Evolutionary conservation across 2,888 invertebrate genomes (phyloP), one percentile per base, ranked within the genome.

Genomic region (Diarsia dahlii): DNA sequence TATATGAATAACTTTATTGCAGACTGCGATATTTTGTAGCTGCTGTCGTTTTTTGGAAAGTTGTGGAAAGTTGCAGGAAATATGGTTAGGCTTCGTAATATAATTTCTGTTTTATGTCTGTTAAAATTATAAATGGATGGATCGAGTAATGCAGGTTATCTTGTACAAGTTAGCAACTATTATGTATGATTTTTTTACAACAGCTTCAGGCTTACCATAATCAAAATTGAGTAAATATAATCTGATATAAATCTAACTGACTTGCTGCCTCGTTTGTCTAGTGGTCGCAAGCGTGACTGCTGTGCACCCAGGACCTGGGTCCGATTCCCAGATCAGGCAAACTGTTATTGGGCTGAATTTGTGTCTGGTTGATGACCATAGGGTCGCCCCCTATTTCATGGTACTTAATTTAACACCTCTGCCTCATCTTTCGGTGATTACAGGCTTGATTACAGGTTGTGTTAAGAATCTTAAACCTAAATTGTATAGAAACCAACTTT

Each of bases 1-100:
- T 12, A 39, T 28, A 18, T 56, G 56, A 28, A n/a, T 71, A 45
- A 71, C 48, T 71, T 34, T 66, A 28, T 52, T 58, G n/a, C n/a
- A 23, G 52, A 45, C 10, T 58, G n/a, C 0, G 3, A 15, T 23
- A 15, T 48, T 58, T 67, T 45, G 4, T 50, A 1, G 34, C 5
- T 46, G 34, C 5, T 46, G 58, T 48, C 18, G 15, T 60, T 66
- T 74, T 28, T 62, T 28, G n/a, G 9, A 45, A 39, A 1, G 23
- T 39, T 48, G 13, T 13, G 23, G 39, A 0, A 50, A 8, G 8
- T 34, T 9, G n/a, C 15, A 52, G 28, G n/a, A n/a, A 46, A 20
- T 10, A 18, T 74, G 3, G 60, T 39, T 23, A 58, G 10, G 3
- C 3, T 18, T n/a, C n/a, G 39, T n/a, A 15, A 20, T 39, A 1